These are phyloP conservation scores for Ectemnius cavifrons DNA, from an alignment of 2,888 invertebrate genomes.

Conservation along the genomic window DNA sequence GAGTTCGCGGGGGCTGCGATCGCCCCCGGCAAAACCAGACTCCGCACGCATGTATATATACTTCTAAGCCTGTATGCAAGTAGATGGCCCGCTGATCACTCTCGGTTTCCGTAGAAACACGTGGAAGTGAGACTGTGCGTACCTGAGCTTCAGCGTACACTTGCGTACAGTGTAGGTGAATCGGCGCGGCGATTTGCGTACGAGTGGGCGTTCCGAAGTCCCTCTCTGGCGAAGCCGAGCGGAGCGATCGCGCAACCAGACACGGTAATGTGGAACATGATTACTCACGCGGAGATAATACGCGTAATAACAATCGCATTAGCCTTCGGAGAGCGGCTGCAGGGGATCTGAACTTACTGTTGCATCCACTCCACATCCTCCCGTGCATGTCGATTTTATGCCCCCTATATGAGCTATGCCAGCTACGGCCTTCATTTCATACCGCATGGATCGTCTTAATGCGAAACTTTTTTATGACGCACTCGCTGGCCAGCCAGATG, in stretches of 20 bases:
- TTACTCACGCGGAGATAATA: constrained; percentile 73
- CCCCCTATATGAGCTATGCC: neutral
- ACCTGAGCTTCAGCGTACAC: too few species aligned
- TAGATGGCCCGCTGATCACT: constrained; percentile 53
- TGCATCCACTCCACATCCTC: neutral
- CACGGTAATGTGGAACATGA: constrained; percentile 74
- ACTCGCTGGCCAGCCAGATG: too few species aligned
- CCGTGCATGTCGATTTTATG: neutral
- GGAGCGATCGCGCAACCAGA: constrained; percentile 57
- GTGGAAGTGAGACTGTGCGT: constrained; percentile 49
- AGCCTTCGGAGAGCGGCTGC: constrained; percentile 62
- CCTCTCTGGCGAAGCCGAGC: constrained; percentile 28
- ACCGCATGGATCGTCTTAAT: too few species aligned
- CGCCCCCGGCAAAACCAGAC: constrained; percentile 39
- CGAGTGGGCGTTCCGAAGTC: constrained; percentile 59
- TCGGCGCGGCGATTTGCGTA: constrained; percentile 64
- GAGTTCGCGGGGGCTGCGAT: constrained; percentile 16
- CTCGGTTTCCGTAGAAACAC: constrained; percentile 64
- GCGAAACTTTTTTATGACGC: too few species aligned
- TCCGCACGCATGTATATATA: too few species aligned
- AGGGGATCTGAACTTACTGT: constrained; percentile 67
- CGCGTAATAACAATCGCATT: constrained; percentile 76
- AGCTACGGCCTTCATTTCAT: neutral
- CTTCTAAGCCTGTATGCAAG: too few species aligned
- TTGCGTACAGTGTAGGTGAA: too few species aligned